Conservation (phyloP, 2,113 vertebrate species). For the Peucedramus taeniatus region DNA sequence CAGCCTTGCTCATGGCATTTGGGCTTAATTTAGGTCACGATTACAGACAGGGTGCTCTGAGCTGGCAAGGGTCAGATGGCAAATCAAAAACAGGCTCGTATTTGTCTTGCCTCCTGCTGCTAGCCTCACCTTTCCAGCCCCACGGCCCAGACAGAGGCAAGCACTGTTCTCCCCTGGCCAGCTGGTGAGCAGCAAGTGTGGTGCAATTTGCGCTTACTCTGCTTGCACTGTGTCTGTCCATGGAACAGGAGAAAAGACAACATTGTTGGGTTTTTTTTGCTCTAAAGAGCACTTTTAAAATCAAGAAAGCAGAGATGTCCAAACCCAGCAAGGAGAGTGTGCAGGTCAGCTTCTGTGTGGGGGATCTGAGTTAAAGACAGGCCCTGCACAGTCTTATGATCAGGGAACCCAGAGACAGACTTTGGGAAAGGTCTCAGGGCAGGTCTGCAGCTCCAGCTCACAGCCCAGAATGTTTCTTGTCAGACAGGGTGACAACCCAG, state of each 20-base stretch:
- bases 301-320: neutral
- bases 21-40: conserved; percentile 43
- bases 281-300: neutral
- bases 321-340: neutral
- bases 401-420: neutral
- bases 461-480: neutral
- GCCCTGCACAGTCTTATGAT: neutral
- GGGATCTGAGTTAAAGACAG: neutral
- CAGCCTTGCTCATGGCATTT: conserved; percentile 24
- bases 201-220: neutral
- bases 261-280: neutral
- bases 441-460: neutral
- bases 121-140: conserved; percentile 53
- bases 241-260: neutral
- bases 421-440: neutral
- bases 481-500: neutral
- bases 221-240: neutral
- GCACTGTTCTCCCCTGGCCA: conserved; percentile 50
- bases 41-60: conserved; percentile 53
- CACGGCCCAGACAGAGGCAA: conserved; percentile 32
- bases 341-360: neutral
- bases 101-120: conserved; percentile 61
- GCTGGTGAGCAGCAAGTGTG: conserved; percentile 46
- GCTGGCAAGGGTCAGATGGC: conserved; percentile 60
- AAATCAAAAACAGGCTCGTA: conserved; percentile 60